Evolutionary conservation across 2,797 vertebrate species (phyloP).

Genomic region (Catamblyrhynchus diadema): DNA sequence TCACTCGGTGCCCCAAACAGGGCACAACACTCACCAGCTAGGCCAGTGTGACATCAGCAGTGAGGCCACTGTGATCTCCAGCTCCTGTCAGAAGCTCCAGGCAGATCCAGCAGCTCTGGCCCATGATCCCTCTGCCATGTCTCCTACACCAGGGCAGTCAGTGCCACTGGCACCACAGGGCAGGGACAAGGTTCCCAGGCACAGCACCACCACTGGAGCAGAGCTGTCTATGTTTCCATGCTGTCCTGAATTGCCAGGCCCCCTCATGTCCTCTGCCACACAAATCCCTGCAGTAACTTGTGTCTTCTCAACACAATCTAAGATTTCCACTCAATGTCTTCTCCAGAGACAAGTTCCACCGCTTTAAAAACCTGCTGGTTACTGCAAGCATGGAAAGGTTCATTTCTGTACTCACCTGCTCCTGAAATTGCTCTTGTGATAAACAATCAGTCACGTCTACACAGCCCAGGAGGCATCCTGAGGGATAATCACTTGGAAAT

Average conservation of each 20-base stretch:
- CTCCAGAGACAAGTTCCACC: rapidly evolving
- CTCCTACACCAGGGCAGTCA: background rate
- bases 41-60: background rate
- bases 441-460: constrained; percentile 90
- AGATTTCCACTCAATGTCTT: background rate
- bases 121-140: rapidly evolving
- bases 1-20: background rate
- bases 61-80: background rate
- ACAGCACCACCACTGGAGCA: background rate
- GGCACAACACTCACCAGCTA: background rate
- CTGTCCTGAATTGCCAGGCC: background rate
- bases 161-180: background rate
- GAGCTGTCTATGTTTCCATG: background rate
- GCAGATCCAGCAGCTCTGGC: background rate
- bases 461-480: constrained; percentile 91
- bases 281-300: background rate
- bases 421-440: constrained; percentile 89
- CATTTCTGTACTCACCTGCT: constrained; percentile 82
- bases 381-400: background rate
- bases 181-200: background rate
- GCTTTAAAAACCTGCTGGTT: background rate
- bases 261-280: background rate
- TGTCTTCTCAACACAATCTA: background rate
- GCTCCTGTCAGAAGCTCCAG: background rate
- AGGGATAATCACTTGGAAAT: constrained; percentile 89